Evolutionary conservation across 2,888 invertebrate species (phyloP), one percentile per base, ranked within the genome.

Genomic region (Apodemia mormo): DNA sequence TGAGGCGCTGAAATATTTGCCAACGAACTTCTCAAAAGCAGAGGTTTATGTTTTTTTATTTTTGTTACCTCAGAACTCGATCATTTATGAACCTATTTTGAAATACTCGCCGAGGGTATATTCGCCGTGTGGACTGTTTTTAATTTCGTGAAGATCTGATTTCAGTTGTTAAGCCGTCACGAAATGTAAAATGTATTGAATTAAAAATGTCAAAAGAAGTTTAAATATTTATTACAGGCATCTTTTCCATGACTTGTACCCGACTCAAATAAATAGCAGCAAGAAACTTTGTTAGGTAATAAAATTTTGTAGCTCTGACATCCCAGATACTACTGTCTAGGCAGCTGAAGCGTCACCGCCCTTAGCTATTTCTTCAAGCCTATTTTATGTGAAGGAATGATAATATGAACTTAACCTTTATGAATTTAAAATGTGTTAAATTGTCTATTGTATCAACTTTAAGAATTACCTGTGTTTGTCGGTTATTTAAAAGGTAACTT

Each of bases 301-400:
- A 89, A 88, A 89, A 81, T 85, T 83, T 84, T 80, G 84, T 80
- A 79, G 83, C 84, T 80, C 80, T 79, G 81, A 85, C 69, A 74
- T 76, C 78, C 30, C 58, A 33, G 58, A 75, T 78, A 82, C 85
- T 86, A 80, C 76, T 71, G 81, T 85, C 87, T 81, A 79, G 75
- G 74, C 80, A 73, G 74, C 74, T 78, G 71, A 71, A 68, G 74
- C 72, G 10, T 30, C 30, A 73, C 74, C 78, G 81, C 81, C 80
- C 75, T 71, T 75, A 74, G 75, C 68, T 71, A 58, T 58, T 58
- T 8, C 58, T 58, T 22, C 22, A 54, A 22, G 54, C 10, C 10
- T 45, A 45, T 45, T 54, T 22, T 54, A 22, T 54, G 54, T 7
- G 54, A 22, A 22, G n/a, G 58, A 30, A 30, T 45, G 45, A 45